Percentiles rank a stretch among this genome's conserved stretches.
Evolutionary conservation across 2,888 invertebrate genomes (phyloP).

Genomic region (Platerodrilus igneus): DNA sequence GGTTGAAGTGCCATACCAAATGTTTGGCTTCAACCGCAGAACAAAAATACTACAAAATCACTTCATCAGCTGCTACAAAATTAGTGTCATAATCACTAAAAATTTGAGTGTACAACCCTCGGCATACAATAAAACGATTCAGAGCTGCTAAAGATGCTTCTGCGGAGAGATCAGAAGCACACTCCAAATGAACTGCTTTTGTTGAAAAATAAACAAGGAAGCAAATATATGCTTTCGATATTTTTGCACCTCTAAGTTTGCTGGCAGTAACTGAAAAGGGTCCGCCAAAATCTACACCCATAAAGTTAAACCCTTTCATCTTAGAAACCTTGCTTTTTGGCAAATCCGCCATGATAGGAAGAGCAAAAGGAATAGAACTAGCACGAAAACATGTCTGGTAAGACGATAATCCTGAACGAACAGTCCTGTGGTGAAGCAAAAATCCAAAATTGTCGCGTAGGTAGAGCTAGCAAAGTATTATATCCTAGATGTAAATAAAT

Average conservation of each 20-base stretch:
- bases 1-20: no score
- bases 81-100: conserved; percentile 27
- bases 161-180: conserved; percentile 19
- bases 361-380: conserved; percentile 2
- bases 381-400: conserved; percentile 12
- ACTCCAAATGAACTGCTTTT: conserved; percentile 20
- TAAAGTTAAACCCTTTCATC: conserved; percentile 16
- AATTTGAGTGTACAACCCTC: conserved; percentile 13
- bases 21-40: neutral
- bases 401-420: no score
- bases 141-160: conserved; percentile 23
- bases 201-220: conserved; percentile 18
- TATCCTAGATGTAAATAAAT: no score
- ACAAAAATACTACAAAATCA: no score
- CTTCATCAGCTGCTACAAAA: conserved; percentile 26
- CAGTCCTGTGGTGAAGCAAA: no score
- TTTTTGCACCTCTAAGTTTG: conserved; percentile 5
- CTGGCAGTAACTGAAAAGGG: conserved; percentile 18
- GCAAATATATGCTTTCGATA: conserved; percentile 15
- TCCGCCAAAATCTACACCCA: conserved; percentile 28
- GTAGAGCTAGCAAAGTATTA: no score
- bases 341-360: conserved; percentile 28
- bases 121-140: conserved; percentile 19
- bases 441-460: no score
- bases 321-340: no score